Evolutionary conservation across 2,797 vertebrate species (phyloP), one percentile per base, ranked within the genome.

Genomic region (Propithecus deckenii): DNA sequence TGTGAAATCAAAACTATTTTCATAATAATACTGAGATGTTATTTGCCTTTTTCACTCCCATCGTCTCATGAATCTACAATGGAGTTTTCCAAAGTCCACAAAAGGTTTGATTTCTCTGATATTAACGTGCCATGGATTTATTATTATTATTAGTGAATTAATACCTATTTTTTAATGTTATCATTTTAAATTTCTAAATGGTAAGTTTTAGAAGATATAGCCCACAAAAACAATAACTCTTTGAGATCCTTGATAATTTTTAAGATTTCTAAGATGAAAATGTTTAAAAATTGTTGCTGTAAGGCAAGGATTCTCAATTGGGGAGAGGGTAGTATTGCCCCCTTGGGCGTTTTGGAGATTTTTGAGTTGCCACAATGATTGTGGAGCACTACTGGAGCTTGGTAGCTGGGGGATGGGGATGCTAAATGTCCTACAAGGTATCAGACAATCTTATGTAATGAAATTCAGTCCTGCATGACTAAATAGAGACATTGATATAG

Each of bases 1-100:
- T 86, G 13, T 20, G 38, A 94, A 88, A 28, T 83, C 38, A 96
- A 65, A 93, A 61, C 23, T 89, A 25, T 86, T 94, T 96, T 74
- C 32, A 43, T 88, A 74, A 52, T 59, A 79, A 74, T 72, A 52
- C 35, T 65, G 41, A 83, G 10, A 75, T 79, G 22, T 46, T 74
- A 43, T 74, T 92, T 63, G 18, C 13, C 1, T 20, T 92, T 88
- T 74, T 78, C 22, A 80, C 5, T 94, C 12, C 32, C 12, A 32
- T 71, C 89, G 43, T 61, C 10, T 79, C 50, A 6, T 59, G n/a
- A 57, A 32, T 32, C 1, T 46, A 74, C 15, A 46, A 30, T 90
- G 38, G 9, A 46, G 2, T 43, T 92, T 91, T 79, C 79, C 59
- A 90, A 94, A 90, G 59, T 28, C 11, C 89, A 13, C 22, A 52